Conservation (phyloP, 64 coral and sea anemone species). For the Platygyra sinensis region DNA sequence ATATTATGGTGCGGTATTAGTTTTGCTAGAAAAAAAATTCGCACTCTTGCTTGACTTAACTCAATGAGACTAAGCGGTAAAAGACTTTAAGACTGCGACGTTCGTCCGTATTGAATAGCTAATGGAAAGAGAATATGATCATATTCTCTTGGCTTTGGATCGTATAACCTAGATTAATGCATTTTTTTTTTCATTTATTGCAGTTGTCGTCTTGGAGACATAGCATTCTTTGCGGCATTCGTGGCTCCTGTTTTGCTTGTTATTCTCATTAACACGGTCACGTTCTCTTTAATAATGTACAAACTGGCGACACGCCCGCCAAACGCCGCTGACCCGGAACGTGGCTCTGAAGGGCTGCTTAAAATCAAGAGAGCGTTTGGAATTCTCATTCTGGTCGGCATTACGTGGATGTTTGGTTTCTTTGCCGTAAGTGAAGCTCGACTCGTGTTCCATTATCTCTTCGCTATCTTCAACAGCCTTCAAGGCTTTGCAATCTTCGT, state of each 20-base stretch:
- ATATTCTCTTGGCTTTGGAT: no score
- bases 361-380: constrained; percentile 89
- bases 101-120: no score
- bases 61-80: no score
- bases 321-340: constrained; percentile 81
- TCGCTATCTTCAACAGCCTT: constrained; percentile 88
- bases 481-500: constrained; percentile 97
- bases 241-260: constrained; percentile 76
- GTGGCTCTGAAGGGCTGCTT: constrained; percentile 60
- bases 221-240: constrained; percentile 88
- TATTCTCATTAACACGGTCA: constrained; percentile 80
- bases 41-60: no score
- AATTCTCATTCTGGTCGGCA: constrained; percentile 91
- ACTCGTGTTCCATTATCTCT: constrained; percentile 91
- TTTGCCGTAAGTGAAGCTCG: constrained; percentile 76
- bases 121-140: no score
- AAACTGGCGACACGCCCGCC: constrained; percentile 88
- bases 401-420: constrained; percentile 95
- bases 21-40: no score
- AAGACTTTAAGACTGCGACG: no score
- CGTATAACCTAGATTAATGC: background rate
- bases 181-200: background rate
- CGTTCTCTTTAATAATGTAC: constrained; percentile 92
- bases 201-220: constrained; percentile 89
- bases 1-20: no score